Conservation (phyloP, 2,888 invertebrate genomes). For the Heliconius ethilla region DNA sequence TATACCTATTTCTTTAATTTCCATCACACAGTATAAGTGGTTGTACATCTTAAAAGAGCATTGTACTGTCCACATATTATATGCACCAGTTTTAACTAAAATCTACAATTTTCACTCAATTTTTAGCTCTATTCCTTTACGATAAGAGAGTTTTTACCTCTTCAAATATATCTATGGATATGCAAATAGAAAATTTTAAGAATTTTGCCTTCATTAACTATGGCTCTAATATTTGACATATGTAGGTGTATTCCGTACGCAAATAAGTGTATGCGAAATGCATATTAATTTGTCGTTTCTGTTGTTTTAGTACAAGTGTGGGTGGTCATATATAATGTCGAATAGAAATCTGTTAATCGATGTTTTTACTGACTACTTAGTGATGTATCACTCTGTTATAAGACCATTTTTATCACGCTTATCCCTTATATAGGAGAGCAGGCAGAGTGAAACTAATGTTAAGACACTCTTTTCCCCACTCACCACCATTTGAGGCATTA, state of each 20-base stretch:
- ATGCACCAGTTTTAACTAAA: constrained; percentile 72
- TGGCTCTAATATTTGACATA: constrained; percentile 47
- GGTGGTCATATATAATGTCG: constrained; percentile 13
- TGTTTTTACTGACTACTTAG: constrained; percentile 1
- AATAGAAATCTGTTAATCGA: constrained; percentile 1
- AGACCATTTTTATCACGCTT: neutral
- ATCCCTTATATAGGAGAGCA: no score
- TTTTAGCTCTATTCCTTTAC: neutral
- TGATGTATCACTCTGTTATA: neutral
- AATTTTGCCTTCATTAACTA: constrained; percentile 49
- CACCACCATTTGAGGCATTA: no score
- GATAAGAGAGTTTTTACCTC: neutral
- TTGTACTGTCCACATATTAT: constrained; percentile 66
- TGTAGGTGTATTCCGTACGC: constrained; percentile 38
- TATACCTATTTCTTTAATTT: neutral
- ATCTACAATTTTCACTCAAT: constrained; percentile 42
- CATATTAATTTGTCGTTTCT: constrained; percentile 36
- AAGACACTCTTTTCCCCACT: no score
- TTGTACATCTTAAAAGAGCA: constrained; percentile 54
- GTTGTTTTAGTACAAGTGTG: constrained; percentile 11
- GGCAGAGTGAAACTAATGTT: no score
- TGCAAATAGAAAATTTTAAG: constrained; percentile 54
- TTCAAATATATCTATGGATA: constrained; percentile 48
- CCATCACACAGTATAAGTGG: neutral
- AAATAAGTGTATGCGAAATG: constrained; percentile 35